These are phyloP conservation scores for Clitarchus hookeri DNA, from an alignment of 2,888 invertebrate species.

Conservation along the genomic window DNA sequence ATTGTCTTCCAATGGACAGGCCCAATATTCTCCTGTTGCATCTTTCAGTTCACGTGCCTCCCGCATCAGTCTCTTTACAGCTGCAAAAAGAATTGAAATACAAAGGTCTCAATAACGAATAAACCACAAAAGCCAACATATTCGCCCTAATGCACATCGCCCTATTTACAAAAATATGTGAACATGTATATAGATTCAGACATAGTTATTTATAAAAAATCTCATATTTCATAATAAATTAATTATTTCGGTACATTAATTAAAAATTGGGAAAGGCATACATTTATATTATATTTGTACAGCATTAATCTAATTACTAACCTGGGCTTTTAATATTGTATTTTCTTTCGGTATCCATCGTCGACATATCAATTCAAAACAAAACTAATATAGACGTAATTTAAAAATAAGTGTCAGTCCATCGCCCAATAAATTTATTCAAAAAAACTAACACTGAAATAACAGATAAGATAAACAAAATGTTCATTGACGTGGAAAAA, in stretches of 20 bases:
- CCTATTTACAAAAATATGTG: too few species aligned
- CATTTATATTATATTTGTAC: too few species aligned
- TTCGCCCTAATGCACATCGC: background rate
- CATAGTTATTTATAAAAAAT: too few species aligned
- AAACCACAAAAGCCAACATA: background rate
- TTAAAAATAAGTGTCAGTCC: background rate
- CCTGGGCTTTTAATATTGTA: constrained; percentile 39
- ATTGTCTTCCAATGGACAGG: constrained; percentile 91
- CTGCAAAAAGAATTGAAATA: constrained; percentile 55
- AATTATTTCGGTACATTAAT: too few species aligned
- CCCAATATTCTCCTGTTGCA: constrained; percentile 87
- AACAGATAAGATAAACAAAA: too few species aligned
- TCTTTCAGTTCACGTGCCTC: constrained; percentile 86
- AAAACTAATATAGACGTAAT: background rate
- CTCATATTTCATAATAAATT: too few species aligned
- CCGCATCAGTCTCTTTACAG: constrained; percentile 91
- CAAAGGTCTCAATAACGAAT: background rate
- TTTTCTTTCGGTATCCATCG: constrained; percentile 36
- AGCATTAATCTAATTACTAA: background rate
- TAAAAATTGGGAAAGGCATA: too few species aligned
- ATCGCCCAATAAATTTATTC: background rate
- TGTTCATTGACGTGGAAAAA: too few species aligned
- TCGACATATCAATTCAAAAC: background rate
- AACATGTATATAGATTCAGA: too few species aligned
- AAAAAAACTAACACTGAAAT: too few species aligned